phyloP scores from a whole-genome alignment of 2,113 vertebrate species.

The Clarias gariepinus region DNA sequence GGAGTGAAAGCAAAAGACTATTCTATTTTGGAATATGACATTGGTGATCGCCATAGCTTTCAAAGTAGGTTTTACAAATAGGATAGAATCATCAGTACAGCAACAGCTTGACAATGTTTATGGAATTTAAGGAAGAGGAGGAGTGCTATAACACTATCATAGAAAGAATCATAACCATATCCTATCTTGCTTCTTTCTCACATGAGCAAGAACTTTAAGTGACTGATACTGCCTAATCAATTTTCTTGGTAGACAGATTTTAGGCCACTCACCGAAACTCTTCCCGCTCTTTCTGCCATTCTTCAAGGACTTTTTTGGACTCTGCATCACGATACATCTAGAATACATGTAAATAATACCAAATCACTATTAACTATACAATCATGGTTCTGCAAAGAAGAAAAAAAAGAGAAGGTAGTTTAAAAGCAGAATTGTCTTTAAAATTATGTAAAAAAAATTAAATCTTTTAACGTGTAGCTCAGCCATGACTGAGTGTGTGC shows the following conservation, averaged over 20 bases:
- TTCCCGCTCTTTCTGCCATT: constrained; percentile 82
- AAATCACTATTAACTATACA: background rate
- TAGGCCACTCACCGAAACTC: constrained; percentile 73
- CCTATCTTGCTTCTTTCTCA: background rate
- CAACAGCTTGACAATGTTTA: background rate
- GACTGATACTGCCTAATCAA: background rate
- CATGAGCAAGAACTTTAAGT: background rate
- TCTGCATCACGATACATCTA: constrained; percentile 74
- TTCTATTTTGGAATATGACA: background rate
- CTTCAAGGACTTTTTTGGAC: constrained; percentile 74
- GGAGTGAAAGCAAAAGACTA: background rate
- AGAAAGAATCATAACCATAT: background rate
- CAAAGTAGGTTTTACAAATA: background rate
- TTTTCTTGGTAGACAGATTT: background rate
- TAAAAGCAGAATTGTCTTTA: background rate
- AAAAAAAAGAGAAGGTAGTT: background rate
- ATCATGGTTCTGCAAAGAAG: background rate
- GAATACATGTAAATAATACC: background rate
- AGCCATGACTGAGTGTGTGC: constrained; percentile 18
- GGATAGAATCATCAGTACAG: background rate
- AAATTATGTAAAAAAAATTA: background rate
- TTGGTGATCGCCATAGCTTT: background rate
- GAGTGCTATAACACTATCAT: background rate
- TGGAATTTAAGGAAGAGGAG: background rate
- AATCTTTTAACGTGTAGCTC: background rate